Evolutionary conservation across 1,140 invertebrate genomes (phyloP).

Genomic region (Limonius californicus): DNA sequence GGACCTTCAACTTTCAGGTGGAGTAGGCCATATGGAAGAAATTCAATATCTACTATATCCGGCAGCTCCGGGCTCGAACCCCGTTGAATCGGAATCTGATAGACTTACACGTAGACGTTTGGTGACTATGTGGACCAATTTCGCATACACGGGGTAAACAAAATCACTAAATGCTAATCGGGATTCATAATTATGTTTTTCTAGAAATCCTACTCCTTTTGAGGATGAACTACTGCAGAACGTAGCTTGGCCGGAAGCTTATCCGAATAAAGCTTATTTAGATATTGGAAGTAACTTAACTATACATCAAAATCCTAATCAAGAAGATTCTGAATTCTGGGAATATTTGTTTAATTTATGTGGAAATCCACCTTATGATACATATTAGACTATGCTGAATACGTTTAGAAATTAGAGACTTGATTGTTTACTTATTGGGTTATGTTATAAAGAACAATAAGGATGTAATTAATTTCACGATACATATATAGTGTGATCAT

Average conservation of each 20-base stretch:
- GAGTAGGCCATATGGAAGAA: conserved; percentile 18
- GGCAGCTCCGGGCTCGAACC: not conserved
- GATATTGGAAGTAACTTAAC: conserved; percentile 16
- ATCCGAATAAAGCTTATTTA: conserved; percentile 4
- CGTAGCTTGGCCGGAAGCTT: not conserved
- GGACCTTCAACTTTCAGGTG: not conserved
- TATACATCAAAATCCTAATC: not conserved
- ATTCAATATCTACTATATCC: not conserved
- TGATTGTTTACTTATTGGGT: too few species aligned
- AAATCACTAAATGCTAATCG: not conserved
- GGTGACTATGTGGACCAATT: conserved; percentile 17
- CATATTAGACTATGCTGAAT: not conserved
- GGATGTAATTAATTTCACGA: too few species aligned
- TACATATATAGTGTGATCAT: too few species aligned
- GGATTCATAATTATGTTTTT: not conserved
- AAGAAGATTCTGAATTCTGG: not conserved
- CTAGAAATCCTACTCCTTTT: not conserved
- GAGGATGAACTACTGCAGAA: not conserved
- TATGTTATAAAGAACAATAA: too few species aligned
- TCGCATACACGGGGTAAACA: conserved; percentile 10
- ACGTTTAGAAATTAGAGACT: too few species aligned
- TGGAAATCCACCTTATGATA: not conserved
- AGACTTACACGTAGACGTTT: conserved; percentile 15
- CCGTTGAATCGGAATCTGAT: not conserved
- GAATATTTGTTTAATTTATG: not conserved